Conservation (phyloP, 2,797 vertebrate genomes). For the Graptemys geographica region DNA sequence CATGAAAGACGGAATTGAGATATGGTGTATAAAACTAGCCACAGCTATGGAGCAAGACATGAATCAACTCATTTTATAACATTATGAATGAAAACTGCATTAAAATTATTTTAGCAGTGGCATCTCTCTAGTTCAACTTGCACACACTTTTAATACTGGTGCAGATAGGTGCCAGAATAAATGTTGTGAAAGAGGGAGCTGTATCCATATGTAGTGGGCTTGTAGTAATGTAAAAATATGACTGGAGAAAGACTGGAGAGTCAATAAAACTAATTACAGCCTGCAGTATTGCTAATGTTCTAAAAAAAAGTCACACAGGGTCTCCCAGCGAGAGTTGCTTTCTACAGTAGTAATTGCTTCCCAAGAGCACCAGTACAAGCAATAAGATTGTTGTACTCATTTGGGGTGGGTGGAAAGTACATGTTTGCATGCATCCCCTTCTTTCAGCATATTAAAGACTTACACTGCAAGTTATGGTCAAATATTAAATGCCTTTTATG, state of each 20-base stretch:
- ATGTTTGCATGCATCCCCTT: not conserved
- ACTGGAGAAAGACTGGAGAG: not conserved
- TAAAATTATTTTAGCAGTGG: not conserved
- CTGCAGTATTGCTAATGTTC: not conserved
- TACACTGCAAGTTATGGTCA: not conserved
- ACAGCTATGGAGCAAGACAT: not conserved
- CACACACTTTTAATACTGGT: accelerated
- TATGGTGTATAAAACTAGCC: not conserved
- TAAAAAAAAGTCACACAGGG: not conserved
- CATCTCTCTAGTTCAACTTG: not conserved
- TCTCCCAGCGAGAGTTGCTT: not conserved
- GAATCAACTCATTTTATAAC: not conserved
- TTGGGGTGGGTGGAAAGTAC: not conserved
- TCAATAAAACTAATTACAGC: not conserved
- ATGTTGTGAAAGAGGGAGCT: not conserved
- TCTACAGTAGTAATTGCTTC: not conserved
- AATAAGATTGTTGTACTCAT: not conserved
- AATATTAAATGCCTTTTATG: not conserved
- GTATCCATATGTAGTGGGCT: not conserved
- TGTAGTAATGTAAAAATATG: not conserved
- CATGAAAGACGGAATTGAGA: not conserved
- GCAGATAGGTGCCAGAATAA: not conserved
- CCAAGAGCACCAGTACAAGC: not conserved
- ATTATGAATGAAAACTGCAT: not conserved
- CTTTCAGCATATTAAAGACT: not conserved